Percentiles rank a stretch among this genome's conserved stretches.
Evolutionary conservation across 23 tunicate genomes (phyloP).

Genomic region (Styela clava): DNA sequence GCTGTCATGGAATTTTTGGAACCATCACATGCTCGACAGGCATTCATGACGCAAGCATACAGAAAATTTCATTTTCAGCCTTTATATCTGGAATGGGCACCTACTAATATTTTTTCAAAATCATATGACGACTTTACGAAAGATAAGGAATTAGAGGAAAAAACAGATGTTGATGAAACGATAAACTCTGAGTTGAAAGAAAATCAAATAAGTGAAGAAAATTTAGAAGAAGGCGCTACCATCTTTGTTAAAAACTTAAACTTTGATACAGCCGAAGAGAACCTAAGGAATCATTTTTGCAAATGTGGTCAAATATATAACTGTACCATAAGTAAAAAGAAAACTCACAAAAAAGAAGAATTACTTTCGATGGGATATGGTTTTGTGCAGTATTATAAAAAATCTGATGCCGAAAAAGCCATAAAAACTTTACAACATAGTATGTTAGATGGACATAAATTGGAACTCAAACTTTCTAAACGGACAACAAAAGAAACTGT

Average conservation of each 20-base stretch:
- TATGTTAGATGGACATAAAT: slow-evolving; percentile 71
- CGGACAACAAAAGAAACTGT: slow-evolving; percentile 9
- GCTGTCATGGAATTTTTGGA: slow-evolving; percentile 81
- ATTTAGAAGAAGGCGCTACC: slow-evolving; percentile 30
- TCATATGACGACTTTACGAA: background rate
- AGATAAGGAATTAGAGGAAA: background rate
- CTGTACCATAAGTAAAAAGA: slow-evolving; percentile 61
- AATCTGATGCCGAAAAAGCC: slow-evolving; percentile 46
- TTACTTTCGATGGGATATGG: slow-evolving; percentile 97
- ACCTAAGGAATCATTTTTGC: slow-evolving; percentile 52
- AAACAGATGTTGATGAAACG: slow-evolving; percentile 1
- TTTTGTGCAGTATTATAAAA: slow-evolving; percentile 52
- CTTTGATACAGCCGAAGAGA: slow-evolving; percentile 81
- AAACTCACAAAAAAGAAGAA: slow-evolving; percentile 43
- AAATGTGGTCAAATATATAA: slow-evolving; percentile 45
- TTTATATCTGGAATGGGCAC: slow-evolving; percentile 98
- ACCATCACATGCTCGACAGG: slow-evolving; percentile 67
- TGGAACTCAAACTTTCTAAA: slow-evolving; percentile 67
- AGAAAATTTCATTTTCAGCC: slow-evolving; percentile 81
- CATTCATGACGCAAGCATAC: slow-evolving; percentile 85
- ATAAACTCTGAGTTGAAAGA: background rate
- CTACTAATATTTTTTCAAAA: slow-evolving; percentile 45
- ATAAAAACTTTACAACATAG: slow-evolving; percentile 60
- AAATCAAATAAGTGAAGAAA: background rate
- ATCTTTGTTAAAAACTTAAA: slow-evolving; percentile 95